Evolutionary conservation across 37 sponge, comb jelly and placozoan species (phyloP), one percentile per base, ranked within the genome.

Genomic region (Haliclona indistincta): DNA sequence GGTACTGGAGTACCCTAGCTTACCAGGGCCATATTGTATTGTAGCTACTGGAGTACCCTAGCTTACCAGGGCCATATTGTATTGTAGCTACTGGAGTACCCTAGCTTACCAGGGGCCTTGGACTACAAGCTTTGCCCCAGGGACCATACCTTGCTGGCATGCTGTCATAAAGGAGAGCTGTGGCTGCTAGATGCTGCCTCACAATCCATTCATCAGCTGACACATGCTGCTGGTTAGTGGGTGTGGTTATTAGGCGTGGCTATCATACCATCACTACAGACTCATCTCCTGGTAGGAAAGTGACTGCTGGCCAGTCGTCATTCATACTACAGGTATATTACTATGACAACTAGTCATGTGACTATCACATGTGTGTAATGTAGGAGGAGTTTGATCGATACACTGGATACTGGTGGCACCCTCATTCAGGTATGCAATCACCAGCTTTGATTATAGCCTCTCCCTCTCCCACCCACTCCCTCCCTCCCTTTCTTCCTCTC

Each of bases 331-430:
- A 85, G 70, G 76, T 75, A 30, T 22, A 22, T 4, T 4, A 2
- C 17, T n/a, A 45, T 45, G 10, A 34, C 70, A 68, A 38, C 45
- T 22, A 20, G 10, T 26, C 49, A 20, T 36, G 30, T 23, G 38
- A 11, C 13, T 26, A 68, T 22, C 15, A 20, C 23, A 10, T 39
- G 11, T 45, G 10, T 34, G 13, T 30, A 8, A 29, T 58, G 64
- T 51, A 81, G 76, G 89, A 88, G 39, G 89, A 88, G 70, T 88
- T 88, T 83, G 89, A 88, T 49, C 51, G 89, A 1, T 88, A 67
- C 70, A 82, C 80, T 74, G 89, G 89, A 1, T 88, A 72, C 70
- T 88, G 84, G 83, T 88, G 89, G 89, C 79, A 88, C 33, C 87
- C 87, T 51, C 41, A 39, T 11, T 33, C 56, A 34, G 67, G 56